phyloP scores from a whole-genome alignment of 2,888 invertebrate genomes.

The Troilus luridus region DNA sequence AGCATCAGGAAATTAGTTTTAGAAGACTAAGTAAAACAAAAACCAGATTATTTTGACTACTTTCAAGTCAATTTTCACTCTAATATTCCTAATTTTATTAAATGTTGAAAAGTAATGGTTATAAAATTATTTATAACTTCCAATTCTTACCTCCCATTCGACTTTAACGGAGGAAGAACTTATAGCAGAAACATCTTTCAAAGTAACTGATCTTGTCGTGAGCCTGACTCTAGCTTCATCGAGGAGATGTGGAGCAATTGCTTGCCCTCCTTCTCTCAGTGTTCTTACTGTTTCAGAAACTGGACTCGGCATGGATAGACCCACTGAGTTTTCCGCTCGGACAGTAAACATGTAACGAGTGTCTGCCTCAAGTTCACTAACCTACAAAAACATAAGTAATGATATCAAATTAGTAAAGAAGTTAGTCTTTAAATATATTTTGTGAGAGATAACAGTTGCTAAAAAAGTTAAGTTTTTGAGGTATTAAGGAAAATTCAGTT shows the following conservation, averaged over 20 bases:
- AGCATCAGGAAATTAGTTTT: too few species aligned
- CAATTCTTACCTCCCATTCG: conserved; percentile 79
- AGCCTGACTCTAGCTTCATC: conserved; percentile 85
- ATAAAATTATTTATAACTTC: neutral
- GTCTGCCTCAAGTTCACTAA: conserved; percentile 79
- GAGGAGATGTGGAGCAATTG: conserved; percentile 77
- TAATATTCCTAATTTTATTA: too few species aligned
- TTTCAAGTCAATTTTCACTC: too few species aligned
- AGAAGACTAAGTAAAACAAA: too few species aligned
- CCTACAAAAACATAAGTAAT: conserved; percentile 68
- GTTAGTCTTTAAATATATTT: neutral
- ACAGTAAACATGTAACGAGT: conserved; percentile 88
- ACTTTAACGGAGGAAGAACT: conserved; percentile 84
- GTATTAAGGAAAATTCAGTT: too few species aligned
- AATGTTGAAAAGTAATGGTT: too few species aligned
- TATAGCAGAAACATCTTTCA: conserved; percentile 76
- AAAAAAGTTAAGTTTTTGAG: too few species aligned
- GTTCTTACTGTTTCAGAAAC: conserved; percentile 83
- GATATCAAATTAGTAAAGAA: neutral
- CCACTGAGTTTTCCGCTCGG: conserved; percentile 81
- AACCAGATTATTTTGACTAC: too few species aligned
- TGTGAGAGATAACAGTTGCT: neutral
- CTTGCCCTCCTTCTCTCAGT: conserved; percentile 70
- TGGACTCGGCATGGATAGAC: conserved; percentile 85
- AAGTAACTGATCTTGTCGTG: conserved; percentile 83